Evolutionary conservation across 1,140 invertebrate species (phyloP).

Genomic region (Triops longicaudatus): DNA sequence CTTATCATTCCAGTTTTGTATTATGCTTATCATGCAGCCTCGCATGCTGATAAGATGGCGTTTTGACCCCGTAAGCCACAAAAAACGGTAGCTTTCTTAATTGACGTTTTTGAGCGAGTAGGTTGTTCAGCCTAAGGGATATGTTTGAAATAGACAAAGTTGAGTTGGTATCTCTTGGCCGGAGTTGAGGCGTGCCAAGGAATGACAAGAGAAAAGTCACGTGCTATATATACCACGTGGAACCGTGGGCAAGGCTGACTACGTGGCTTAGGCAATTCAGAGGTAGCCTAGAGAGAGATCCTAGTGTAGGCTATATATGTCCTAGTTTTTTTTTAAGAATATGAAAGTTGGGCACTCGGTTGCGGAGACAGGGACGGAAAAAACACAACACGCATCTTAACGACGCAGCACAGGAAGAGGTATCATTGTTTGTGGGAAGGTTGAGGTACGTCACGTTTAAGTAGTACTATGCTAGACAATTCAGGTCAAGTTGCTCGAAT

Average conservation of each 20-base stretch:
- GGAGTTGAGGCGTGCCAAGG: not conserved
- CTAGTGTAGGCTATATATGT: not conserved
- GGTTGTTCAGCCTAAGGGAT: not conserved
- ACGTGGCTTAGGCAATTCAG: not conserved
- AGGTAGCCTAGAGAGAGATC: not conserved
- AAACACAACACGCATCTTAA: not conserved
- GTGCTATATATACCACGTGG: slow-evolving; percentile 14
- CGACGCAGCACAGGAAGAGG: not conserved
- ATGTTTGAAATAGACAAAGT: not conserved
- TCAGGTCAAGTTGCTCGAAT: too few species aligned
- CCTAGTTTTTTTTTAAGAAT: not conserved
- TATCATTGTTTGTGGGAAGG: not conserved
- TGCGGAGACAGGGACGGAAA: not conserved
- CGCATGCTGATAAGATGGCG: too few species aligned
- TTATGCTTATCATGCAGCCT: too few species aligned
- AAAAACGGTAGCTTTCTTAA: too few species aligned
- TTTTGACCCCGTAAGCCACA: too few species aligned
- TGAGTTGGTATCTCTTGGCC: not conserved
- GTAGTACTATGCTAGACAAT: too few species aligned
- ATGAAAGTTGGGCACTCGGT: not conserved
- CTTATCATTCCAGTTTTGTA: too few species aligned
- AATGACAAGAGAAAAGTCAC: not conserved
- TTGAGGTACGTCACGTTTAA: not conserved
- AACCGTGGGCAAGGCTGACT: not conserved
- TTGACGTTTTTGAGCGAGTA: too few species aligned